Evolutionary conservation across 2,797 vertebrate genomes (phyloP).

Genomic region (Phrynocephalus guinanensis): DNA sequence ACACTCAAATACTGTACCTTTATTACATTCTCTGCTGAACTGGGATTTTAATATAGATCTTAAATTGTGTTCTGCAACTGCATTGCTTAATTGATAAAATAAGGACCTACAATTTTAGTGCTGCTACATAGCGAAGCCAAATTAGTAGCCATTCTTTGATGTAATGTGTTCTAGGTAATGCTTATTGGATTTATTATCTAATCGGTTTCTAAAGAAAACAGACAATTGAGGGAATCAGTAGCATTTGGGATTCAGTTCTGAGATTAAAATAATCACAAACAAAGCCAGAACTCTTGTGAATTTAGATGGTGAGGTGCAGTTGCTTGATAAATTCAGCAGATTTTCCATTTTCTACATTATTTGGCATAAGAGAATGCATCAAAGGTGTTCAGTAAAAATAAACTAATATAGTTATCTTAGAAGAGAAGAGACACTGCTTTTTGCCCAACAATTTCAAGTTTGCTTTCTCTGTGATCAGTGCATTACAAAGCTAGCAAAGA

Average conservation of each 20-base stretch:
- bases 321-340: constrained; percentile 65
- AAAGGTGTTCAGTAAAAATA: constrained; percentile 76
- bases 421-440: constrained; percentile 70
- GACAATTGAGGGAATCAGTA: constrained; percentile 59
- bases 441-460: constrained; percentile 68
- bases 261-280: constrained; percentile 60
- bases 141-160: not conserved
- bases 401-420: constrained; percentile 71
- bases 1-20: too few relatives aligned
- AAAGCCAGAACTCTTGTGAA: constrained; percentile 60
- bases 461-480: constrained; percentile 80
- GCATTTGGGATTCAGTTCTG: constrained; percentile 60
- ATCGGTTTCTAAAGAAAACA: constrained; percentile 62
- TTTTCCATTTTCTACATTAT: constrained; percentile 58
- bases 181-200: constrained; percentile 47
- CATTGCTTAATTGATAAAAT: not conserved
- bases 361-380: constrained; percentile 66
- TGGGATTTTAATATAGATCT: constrained; percentile 61
- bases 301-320: constrained; percentile 62
- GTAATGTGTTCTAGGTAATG: constrained; percentile 16
- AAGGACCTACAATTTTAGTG: not conserved
- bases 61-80: constrained; percentile 34
- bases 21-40: constrained; percentile 16
- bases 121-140: not conserved
- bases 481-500: constrained; percentile 80